A percentile compares a stretch with the other conserved stretches of the same genome.
Conservation (phyloP, 1,140 invertebrate genomes). For the Drosophila auraria region DNA sequence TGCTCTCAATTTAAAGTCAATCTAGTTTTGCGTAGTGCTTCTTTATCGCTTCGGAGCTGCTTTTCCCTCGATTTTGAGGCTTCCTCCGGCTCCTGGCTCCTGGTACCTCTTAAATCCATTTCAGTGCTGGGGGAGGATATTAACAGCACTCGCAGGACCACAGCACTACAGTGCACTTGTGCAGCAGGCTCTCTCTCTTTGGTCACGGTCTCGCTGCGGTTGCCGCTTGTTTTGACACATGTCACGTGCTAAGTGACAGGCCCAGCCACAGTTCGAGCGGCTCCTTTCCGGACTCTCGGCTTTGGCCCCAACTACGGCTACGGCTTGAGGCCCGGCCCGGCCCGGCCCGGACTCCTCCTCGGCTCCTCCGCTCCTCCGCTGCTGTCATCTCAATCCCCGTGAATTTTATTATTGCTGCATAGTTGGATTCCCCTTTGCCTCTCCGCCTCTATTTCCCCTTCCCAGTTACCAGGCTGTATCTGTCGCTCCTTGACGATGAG, state of each 20-base stretch:
- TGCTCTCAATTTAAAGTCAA: slow-evolving; percentile 31
- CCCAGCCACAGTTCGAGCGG: slow-evolving; percentile 48
- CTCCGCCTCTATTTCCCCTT: not conserved
- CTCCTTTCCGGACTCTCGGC: slow-evolving; percentile 21
- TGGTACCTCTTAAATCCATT: slow-evolving; percentile 20
- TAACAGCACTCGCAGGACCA: slow-evolving; percentile 40
- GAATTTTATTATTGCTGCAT: slow-evolving; percentile 78
- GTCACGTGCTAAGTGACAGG: slow-evolving; percentile 67
- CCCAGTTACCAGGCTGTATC: slow-evolving; percentile 29
- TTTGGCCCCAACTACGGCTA: not conserved
- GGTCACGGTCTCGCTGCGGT: slow-evolving; percentile 50
- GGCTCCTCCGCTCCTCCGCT: not conserved
- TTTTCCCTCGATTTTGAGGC: slow-evolving; percentile 7
- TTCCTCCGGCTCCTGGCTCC: not conserved
- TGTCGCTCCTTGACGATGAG: slow-evolving; percentile 59
- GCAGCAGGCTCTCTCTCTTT: slow-evolving; percentile 19
- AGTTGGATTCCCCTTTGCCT: slow-evolving; percentile 36
- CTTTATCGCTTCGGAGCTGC: slow-evolving; percentile 1
- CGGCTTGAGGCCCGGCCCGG: slow-evolving; percentile 21
- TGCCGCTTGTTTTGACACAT: slow-evolving; percentile 65
- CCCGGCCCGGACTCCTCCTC: slow-evolving; percentile 2
- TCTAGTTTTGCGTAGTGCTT: slow-evolving; percentile 25
- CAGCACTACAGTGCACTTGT: slow-evolving; percentile 32
- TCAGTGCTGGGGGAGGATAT: slow-evolving; percentile 24
- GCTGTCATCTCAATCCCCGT: slow-evolving; percentile 72